These are phyloP conservation scores for Petrocephalus schoutedeni DNA, from an alignment of 2,797 vertebrate species.

Conservation along the genomic window DNA sequence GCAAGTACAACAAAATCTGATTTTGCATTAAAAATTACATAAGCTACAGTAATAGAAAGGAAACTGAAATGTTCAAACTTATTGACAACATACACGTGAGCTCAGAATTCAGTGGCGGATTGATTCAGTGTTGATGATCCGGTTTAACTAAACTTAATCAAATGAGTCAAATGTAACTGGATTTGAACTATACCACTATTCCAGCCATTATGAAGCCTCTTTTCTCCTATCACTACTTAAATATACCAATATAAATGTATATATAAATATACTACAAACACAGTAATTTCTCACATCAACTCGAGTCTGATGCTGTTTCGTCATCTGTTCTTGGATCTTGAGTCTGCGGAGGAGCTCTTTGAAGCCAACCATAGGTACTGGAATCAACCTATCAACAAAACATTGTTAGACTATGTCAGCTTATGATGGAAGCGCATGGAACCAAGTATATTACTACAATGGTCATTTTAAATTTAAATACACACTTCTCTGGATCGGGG, in stretches of 20 bases:
- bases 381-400: slow-evolving; percentile 73
- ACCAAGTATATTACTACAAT: not conserved
- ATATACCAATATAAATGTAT: too few species aligned
- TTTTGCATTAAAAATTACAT: not conserved
- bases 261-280: not conserved
- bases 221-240: too few species aligned
- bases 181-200: not conserved
- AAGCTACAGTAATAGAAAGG: not conserved
- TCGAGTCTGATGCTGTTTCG: slow-evolving; percentile 94
- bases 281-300: slow-evolving; percentile 74
- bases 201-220: not conserved
- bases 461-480: slow-evolving; percentile 19
- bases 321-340: slow-evolving; percentile 98
- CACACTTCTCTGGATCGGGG: slow-evolving; percentile 93
- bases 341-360: slow-evolving; percentile 86
- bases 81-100: not conserved
- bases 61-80: not conserved
- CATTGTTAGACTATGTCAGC: not conserved
- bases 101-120: not conserved
- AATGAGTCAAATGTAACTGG: not conserved
- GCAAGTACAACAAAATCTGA: not conserved
- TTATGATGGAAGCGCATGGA: not conserved
- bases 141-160: not conserved
- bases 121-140: not conserved
- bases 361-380: slow-evolving; percentile 96